Base-by-base conservation (phyloP, 1,140 invertebrate species). In the Diplogasteroides magnus region DNA sequence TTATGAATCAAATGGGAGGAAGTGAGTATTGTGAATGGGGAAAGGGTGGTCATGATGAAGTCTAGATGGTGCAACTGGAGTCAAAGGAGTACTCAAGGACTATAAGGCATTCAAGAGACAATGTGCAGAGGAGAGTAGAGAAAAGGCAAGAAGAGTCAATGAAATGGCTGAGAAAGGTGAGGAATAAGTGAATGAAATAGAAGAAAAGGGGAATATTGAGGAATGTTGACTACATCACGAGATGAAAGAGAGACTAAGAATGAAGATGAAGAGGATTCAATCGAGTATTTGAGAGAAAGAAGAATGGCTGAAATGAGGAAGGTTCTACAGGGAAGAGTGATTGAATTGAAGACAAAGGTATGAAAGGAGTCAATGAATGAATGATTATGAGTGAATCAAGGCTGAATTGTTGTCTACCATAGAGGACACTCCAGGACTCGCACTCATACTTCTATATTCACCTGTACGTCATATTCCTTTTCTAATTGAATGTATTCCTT, bases 21-120 rank as follows among this genome's bases (percentile, higher is more conserved):
- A 19, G 37, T 48, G 19, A 48, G 27, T 11, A 56, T 65, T 67
- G 57, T 31, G 62, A 29, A 29, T 64, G 64, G 64, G 37, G 37
- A 48, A 11, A 11, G 37, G 37, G 6, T 11, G 37, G 37, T 11
- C 6, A 48, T 48, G 37, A 48, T 11, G 37, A 48, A 19, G 19
- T 48, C 37, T 11, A 19, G 19, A 6, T 11, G 73, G 73, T n/a
- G 72, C 70, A 23, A 74, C 73, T 60, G 73, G 73, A 28, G 73
- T 74, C 2, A 32, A 73, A 26, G 60, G 72, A 31, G 69, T 73
- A 6, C 73, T 63, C 29, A 62, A 68, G 55, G 61, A 15, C 3
- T 68, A 48, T 23, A 29, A 57, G 64, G 48, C 19, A 62, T 48
- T 58, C 3, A 58, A 29, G 32, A 32, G 14, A 66, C 48, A 26